A percentile compares a stretch with the other conserved stretches of the same genome.
Evolutionary conservation across 2,113 vertebrate species (phyloP).

Genomic region (Phasianus colchicus): DNA sequence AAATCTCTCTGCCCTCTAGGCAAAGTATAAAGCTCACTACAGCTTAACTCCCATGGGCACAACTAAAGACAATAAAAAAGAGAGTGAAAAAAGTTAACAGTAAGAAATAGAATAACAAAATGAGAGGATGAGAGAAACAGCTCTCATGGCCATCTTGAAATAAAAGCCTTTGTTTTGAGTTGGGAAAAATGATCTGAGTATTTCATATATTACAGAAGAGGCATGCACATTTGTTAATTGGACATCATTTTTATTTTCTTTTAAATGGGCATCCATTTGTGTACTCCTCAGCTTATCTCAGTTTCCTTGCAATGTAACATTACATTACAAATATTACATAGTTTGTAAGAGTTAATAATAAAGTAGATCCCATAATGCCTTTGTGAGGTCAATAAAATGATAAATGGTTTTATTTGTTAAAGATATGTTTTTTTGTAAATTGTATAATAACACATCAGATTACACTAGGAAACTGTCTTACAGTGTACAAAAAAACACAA

Average conservation of each 20-base stretch:
- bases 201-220: not conserved
- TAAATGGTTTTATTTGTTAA: not conserved
- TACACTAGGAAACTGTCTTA: not conserved
- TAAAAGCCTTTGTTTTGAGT: not conserved
- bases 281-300: not conserved
- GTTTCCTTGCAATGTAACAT: not conserved
- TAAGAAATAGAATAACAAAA: not conserved
- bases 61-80: constrained; percentile 40
- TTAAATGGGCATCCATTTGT: not conserved
- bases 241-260: not conserved
- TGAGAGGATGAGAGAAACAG: not conserved
- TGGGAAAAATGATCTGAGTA: not conserved
- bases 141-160: not conserved
- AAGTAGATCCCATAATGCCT: not conserved
- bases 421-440: not conserved
- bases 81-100: constrained; percentile 8
- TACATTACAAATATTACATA: not conserved
- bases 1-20: constrained; percentile 60
- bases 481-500: not conserved
- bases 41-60: constrained; percentile 10
- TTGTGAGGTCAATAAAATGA: not conserved
- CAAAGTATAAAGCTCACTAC: constrained; percentile 15
- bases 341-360: not conserved
- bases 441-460: not conserved
- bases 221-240: not conserved